A percentile compares a stretch with the other conserved stretches of the same genome.
phyloP scores from a whole-genome alignment of 2,797 vertebrate genomes.

The Vipera ursinii region DNA sequence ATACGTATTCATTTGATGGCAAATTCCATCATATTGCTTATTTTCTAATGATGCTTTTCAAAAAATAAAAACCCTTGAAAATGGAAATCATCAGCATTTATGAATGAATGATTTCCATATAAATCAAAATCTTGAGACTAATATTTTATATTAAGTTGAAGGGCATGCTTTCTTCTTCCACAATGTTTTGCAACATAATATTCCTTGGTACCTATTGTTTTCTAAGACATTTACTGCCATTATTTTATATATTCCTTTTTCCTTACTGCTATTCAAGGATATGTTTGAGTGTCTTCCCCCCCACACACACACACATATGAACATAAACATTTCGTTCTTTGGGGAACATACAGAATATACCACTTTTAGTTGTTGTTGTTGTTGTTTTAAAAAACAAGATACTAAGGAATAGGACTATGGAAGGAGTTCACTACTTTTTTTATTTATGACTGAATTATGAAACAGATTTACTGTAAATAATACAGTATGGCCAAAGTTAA shows the following conservation, averaged over 20 bases:
- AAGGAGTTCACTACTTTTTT: neutral
- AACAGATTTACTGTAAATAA: neutral
- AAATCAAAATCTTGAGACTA: neutral
- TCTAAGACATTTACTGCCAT: neutral
- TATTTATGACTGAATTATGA: neutral
- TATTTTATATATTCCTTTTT: neutral
- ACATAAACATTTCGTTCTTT: neutral
- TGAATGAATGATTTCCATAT: neutral
- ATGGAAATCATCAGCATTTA: constrained; percentile 3
- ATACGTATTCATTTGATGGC: constrained; percentile 36
- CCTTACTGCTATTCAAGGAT: neutral
- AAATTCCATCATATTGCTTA: neutral
- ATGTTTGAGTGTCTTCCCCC: neutral
- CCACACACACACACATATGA: neutral
- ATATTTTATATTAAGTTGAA: constrained; percentile 22
- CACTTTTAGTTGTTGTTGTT: too few species aligned
- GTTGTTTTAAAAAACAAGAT: neutral
- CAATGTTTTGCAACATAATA: neutral
- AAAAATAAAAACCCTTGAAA: neutral
- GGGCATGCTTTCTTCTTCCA: neutral
- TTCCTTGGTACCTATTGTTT: neutral
- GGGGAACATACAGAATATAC: neutral
- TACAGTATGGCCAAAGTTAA: neutral
- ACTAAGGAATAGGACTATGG: neutral
- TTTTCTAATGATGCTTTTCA: neutral